Evolutionary conservation across 2,888 invertebrate genomes (phyloP), one percentile per base, ranked within the genome.

Genomic region (Dusona sp.): DNA sequence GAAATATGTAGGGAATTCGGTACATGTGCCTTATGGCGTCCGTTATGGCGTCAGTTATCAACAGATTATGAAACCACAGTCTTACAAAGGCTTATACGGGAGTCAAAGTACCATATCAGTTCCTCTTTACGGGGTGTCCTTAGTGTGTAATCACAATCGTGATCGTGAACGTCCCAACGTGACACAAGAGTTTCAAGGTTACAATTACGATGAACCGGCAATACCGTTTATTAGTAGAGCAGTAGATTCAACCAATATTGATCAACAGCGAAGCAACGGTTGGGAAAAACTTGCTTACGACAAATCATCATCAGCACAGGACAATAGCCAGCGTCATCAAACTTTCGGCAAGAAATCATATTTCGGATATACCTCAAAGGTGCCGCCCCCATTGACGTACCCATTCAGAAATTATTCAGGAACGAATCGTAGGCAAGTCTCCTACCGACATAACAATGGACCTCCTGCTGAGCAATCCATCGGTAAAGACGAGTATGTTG

Each of bases 401-500:
- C 77, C 86, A 0, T 9, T 88, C 3, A 79, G 88, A 57, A 90
- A 90, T 67, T 84, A 86, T 33, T 67, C 87, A 0, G 84, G 81
- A 0, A 25, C 85, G 29, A 88, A 89, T 16, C 86, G 90, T 29
- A 88, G 90, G 80, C 90, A 91, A 64, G 72, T 88, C 1, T 74
- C 86, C n/a, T 83, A 89, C 29, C 79, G 88, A 22, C 73, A 83
- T 25, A 70, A n/a, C 22, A 80, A 82, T 25, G 77, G 70, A 78
- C 36, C 64, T 73, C 61, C 70, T 33, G 74, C 54, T 22, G 87
- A 88, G 77, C 83, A 83, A 68, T 22, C 68, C 36, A 70, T 77
- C 1, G 85, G 85, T 36, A 90, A 87, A 11, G 86, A 90, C 45
- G 92, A 88, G 85, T 95, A 95, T 61, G 94, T 95, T n/a, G 96